A percentile compares a stretch with the other conserved stretches of the same genome.
phyloP scores from a whole-genome alignment of 2,797 vertebrate genomes.

The Setipinna tenuifilis region DNA sequence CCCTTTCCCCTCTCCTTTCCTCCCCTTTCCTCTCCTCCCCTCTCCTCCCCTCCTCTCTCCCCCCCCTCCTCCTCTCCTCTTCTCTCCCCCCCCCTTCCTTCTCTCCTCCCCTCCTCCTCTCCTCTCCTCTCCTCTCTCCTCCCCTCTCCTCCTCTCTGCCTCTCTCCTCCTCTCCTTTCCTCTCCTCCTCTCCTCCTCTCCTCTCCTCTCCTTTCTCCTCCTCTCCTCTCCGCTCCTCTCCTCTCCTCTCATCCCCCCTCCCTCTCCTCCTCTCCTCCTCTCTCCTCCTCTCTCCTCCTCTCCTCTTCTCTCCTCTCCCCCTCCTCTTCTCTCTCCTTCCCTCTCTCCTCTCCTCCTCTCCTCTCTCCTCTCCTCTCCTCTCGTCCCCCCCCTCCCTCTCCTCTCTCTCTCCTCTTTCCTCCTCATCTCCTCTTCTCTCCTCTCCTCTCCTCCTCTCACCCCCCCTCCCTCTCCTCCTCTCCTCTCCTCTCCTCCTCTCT shows the following conservation, averaged over 20 bases:
- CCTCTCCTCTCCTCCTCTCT: constrained; percentile 31
- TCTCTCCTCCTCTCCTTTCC: neutral
- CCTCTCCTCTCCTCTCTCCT: neutral
- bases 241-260: neutral
- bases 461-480: constrained; percentile 34
- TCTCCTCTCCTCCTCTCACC: constrained; percentile 28
- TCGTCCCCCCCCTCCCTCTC: constrained; percentile 18
- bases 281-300: constrained; percentile 23
- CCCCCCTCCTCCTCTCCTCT: neutral
- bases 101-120: neutral
- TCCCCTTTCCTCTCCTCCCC: constrained; percentile 29
- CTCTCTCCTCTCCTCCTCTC: neutral
- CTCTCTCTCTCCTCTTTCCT: neutral
- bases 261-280: constrained; percentile 21
- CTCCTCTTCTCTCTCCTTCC: constrained; percentile 35
- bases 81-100: too few species aligned
- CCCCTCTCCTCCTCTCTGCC: constrained; percentile 1
- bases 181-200: neutral
- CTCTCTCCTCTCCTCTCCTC: constrained; percentile 30
- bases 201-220: neutral
- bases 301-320: constrained; percentile 22
- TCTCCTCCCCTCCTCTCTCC: constrained; percentile 34
- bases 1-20: too few species aligned
- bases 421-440: constrained; percentile 3
- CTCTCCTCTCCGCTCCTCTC: neutral